Evolutionary conservation across 2,113 vertebrate species (phyloP).

Genomic region (Pollimyrus isidori): DNA sequence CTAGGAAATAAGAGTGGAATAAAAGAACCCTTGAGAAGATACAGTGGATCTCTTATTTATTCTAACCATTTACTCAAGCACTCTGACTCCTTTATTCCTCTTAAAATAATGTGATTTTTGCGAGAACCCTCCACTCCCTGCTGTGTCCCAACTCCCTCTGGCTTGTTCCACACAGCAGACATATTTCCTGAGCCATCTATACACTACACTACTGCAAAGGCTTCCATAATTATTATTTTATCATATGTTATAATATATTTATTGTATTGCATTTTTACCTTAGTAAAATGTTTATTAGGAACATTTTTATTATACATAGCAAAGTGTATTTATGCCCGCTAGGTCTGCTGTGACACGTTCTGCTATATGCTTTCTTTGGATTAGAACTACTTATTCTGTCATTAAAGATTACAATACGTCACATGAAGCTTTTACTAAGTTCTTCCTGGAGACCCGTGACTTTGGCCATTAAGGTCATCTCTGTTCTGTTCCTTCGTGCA

Average conservation of each 20-base stretch:
- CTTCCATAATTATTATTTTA: not conserved
- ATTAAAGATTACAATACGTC: not conserved
- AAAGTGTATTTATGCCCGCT: not conserved
- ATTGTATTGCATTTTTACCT: not conserved
- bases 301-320: not conserved
- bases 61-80: not conserved
- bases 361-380: not conserved
- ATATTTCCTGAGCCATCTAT: not conserved
- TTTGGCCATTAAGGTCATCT: not conserved
- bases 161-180: not conserved
- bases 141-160: not conserved
- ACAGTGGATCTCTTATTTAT: not conserved
- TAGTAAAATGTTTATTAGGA: not conserved
- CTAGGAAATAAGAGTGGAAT: not conserved
- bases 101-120: not conserved
- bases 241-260: not conserved
- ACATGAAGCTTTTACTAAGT: not conserved
- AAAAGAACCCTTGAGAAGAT: not conserved
- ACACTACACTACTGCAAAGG: not conserved
- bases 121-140: not conserved
- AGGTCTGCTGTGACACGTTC: not conserved
- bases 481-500: constrained; percentile 36
- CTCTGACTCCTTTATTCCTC: not conserved
- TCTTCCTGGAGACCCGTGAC: not conserved
- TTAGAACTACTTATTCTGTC: not conserved